Evolutionary conservation across 2,888 invertebrate genomes (phyloP).

Genomic region (Pollenia angustigena): DNA sequence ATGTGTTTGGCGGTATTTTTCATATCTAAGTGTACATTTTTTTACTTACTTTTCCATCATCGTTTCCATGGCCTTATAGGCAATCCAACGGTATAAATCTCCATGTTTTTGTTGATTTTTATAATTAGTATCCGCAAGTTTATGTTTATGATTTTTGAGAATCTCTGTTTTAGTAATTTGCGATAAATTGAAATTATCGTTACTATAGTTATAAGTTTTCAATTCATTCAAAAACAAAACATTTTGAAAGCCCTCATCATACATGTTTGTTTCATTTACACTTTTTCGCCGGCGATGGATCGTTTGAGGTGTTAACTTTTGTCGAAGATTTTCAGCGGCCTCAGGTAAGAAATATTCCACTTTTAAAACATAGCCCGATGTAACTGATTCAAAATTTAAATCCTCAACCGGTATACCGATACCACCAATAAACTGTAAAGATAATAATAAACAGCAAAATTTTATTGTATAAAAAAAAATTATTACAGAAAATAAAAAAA

Average conservation of each 20-base stretch:
- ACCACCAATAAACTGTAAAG: slow-evolving; percentile 79
- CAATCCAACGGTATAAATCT: slow-evolving; percentile 79
- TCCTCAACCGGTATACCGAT: slow-evolving; percentile 81
- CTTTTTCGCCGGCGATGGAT: slow-evolving; percentile 77
- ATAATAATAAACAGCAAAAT: not conserved
- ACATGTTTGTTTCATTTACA: slow-evolving; percentile 41
- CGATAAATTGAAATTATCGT: not conserved
- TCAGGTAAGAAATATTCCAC: slow-evolving; percentile 80
- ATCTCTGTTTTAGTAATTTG: not conserved
- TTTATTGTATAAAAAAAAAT: slow-evolving; percentile 4
- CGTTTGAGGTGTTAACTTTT: slow-evolving; percentile 79
- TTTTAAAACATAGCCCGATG: slow-evolving; percentile 80
- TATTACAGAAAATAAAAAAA: too few relatives aligned
- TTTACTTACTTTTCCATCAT: slow-evolving; percentile 77
- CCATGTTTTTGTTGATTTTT: slow-evolving; percentile 73
- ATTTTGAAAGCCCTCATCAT: not conserved
- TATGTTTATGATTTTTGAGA: not conserved
- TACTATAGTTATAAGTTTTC: not conserved
- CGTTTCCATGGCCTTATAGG: slow-evolving; percentile 81
- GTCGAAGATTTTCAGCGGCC: slow-evolving; percentile 78
- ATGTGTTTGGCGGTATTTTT: not conserved
- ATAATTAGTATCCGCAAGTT: slow-evolving; percentile 28
- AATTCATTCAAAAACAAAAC: not conserved
- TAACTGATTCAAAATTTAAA: slow-evolving; percentile 78
- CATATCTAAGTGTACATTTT: slow-evolving; percentile 3